Percentiles rank a stretch among this genome's conserved stretches.
Evolutionary conservation across 2,888 invertebrate species (phyloP).

Genomic region (Eristalis pertinax): DNA sequence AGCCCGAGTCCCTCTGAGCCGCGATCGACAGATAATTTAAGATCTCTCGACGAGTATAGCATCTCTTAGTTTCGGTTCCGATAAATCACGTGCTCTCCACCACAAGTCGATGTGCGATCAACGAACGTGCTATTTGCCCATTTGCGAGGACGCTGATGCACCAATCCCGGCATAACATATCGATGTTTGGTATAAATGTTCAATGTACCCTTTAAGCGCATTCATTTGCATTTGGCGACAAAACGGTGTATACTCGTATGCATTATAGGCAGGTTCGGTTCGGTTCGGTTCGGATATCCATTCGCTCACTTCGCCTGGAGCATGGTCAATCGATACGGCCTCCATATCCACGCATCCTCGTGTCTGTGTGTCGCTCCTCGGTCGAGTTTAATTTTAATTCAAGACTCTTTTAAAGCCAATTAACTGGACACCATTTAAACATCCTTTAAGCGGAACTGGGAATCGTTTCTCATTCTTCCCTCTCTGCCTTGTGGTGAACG

Average conservation of each 20-base stretch:
- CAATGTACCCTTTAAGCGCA: slow-evolving; percentile 64
- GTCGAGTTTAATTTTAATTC: slow-evolving; percentile 47
- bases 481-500: neutral
- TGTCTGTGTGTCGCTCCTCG: slow-evolving; percentile 31
- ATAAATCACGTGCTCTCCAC: slow-evolving; percentile 66
- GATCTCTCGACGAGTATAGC: slow-evolving; percentile 60
- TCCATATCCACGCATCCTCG: slow-evolving; percentile 47
- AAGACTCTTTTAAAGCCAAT: slow-evolving; percentile 58
- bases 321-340: slow-evolving; percentile 17
- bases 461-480: slow-evolving; percentile 7
- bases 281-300: slow-evolving; percentile 15
- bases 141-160: slow-evolving; percentile 52
- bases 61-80: slow-evolving; percentile 65
- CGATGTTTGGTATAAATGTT: slow-evolving; percentile 66
- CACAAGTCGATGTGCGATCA: slow-evolving; percentile 56
- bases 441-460: slow-evolving; percentile 39
- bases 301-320: neutral
- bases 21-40: slow-evolving; percentile 72
- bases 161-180: slow-evolving; percentile 56
- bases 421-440: slow-evolving; percentile 62
- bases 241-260: slow-evolving; percentile 39
- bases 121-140: slow-evolving; percentile 69
- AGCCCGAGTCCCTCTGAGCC: slow-evolving; percentile 52
- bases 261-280: neutral
- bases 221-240: slow-evolving; percentile 69